Evolutionary conservation across 2,888 invertebrate species (phyloP), one percentile per base, ranked within the genome.

Genomic region (Drosophila meridionalis): DNA sequence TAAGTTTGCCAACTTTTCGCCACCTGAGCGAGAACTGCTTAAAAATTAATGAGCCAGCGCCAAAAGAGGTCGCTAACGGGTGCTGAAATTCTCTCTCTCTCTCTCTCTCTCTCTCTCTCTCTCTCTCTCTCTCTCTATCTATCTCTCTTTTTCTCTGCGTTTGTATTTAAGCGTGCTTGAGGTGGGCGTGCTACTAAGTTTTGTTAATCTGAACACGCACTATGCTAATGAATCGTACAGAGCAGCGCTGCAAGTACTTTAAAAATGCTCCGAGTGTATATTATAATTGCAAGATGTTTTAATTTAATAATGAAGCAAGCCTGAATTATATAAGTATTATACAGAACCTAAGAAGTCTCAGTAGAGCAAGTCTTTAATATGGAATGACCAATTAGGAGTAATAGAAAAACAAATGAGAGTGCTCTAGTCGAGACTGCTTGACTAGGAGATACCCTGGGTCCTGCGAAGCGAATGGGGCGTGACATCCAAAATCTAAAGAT

Each of bases 21-120:
- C 62, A 56, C 42, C 70, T 69, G 69, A 73, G 68, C 68, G 57
- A 32, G 40, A 73, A 61, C 58, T 87, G 67, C 66, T 83, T 65
- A 83, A 82, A 80, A 71, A 87, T 87, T 82, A 79, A 83, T 87
- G 83, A 87, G 80, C 63, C 34, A 45, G 26, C 12, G 26, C 4
- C 30, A 6, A 70, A 70, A 69, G 70, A 57, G 62, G 20, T 70
- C 30, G 43, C 20, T 69, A 53, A 30, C 34, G n/a, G 48, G 30
- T 61, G n/a, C 40, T 20, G 20, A 20, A 20, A 20, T 20, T 20
- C 20, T 20, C 20, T 20, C 20, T 20, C 20, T 20, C 20, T 20
- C 20, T 20, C 20, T 20, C 20, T 20, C 20, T 20, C 20, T 20
- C 0, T 20, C 20, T 20, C 20, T 20, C 20, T 20, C 20, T 20